Evolutionary conservation across 1,140 invertebrate species (phyloP), one percentile per base, ranked within the genome.

Genomic region (Dicyema japonicum): DNA sequence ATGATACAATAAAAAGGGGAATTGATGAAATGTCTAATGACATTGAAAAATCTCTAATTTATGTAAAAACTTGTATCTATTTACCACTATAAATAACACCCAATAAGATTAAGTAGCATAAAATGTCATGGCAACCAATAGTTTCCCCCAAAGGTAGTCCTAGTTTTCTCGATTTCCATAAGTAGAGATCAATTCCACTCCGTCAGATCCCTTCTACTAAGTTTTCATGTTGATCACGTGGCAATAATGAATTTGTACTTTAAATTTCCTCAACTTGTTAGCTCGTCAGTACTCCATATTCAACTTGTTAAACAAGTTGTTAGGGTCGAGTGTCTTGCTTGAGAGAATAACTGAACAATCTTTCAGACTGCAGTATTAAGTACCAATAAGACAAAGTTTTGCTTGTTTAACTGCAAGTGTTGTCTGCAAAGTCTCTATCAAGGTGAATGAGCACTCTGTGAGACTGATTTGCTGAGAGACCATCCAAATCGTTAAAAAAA

Each of bases 241-340:
- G 5, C 71, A 67, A 59, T 88, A 90, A 57, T 85, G 72, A 24
- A 92, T 50, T 25, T 60, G 58, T 33, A 82, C 62, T 14, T 65
- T 63, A 44, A 66, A 65, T n/a, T 50, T 37, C 18, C 54, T 56
- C 29, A 44, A 37, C 13, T 13, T 17, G 22, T n/a, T 15, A 26
- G 17, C 11, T 31, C 9, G 11, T 22, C 33, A 12, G n/a, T n/a
- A n/a, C n/a, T n/a, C n/a, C n/a, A n/a, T n/a, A n/a, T n/a, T n/a
- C n/a, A n/a, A n/a, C n/a, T n/a, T n/a, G n/a, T n/a, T n/a, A n/a
- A n/a, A n/a, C n/a, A n/a, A n/a, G 37, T 66, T 62, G 2, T 94
- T 46, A 1, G 85, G 85, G 6, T 76, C 70, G 24, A 94, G 54
- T 5, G 85, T 94, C 29, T 85, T 85, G 59, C 76, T 88, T 2